Base-by-base conservation (phyloP, 1,140 invertebrate genomes). In the Meloidogyne exigua region DNA sequence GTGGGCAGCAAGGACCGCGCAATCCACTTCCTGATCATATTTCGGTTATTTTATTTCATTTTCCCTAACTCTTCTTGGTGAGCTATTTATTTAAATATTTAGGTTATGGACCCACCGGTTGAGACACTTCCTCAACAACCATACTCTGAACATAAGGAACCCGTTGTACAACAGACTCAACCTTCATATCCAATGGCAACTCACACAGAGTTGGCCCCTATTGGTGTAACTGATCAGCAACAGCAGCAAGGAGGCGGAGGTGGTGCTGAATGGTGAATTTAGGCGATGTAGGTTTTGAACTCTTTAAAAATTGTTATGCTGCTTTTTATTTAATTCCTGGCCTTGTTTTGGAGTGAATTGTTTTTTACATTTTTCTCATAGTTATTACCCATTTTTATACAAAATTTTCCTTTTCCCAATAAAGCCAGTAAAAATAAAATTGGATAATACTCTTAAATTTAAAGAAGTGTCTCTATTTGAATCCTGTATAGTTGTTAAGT, bases 1-100 rank as follows among this genome's bases (percentile, higher is more conserved):
- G 92, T 88, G 96, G 96, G 87, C 98, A 98, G 90, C 94, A 92
- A 84, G 96, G 96, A 78, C 96, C 96, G 39, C 97, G 96, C 90
- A 93, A 92, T 86, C 95, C 95, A 63, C 91, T 99, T 77, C 97
- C 97, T 72, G 96, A 99, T 89, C 93, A 96, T 89, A 94, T 99
- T 79, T 92, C 62, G 71, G 71, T 71, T n/a, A 7, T 10, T 11
- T 91, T 81, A 95, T 98, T 82, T 92, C 93, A 39, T 94, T 96
- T 89, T 95, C 95, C n/a, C n/a, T n/a, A n/a, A n/a, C n/a, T n/a
- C n/a, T n/a, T n/a, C n/a, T n/a, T n/a, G n/a, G 28, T 7, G 28
- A 69, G 26, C 3, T 62, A 12, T n/a, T 42, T 1, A 28, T 66
- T 75, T 62, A 32, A 66, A 63, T 26, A 69, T 84, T 26, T 63